phyloP scores from a whole-genome alignment of 92 coral and sea anemone genomes.

The Desmophyllum pertusum region DNA sequence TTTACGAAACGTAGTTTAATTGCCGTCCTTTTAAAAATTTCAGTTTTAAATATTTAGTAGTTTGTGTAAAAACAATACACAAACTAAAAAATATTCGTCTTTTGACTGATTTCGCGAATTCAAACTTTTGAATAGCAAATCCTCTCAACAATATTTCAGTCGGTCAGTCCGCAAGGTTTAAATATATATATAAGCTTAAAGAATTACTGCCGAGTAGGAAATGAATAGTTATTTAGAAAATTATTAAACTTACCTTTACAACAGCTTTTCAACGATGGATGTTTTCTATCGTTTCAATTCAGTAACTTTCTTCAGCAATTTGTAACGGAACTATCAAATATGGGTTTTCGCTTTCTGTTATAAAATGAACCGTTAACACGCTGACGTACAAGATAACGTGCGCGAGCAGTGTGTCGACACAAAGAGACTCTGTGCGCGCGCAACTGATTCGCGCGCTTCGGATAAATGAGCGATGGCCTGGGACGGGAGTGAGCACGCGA shows the following conservation, averaged over 20 bases:
- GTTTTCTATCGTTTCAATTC: not conserved
- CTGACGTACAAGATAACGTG: not conserved
- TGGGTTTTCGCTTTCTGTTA: not conserved
- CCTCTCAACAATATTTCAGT: no score
- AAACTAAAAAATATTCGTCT: not conserved
- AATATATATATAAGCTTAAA: no score
- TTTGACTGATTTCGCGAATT: not conserved
- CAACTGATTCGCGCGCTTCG: not conserved
- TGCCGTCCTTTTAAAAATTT: no score
- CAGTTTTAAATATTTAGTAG: no score
- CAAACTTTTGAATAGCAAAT: not conserved
- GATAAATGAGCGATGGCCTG: not conserved
- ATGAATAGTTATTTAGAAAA: not conserved
- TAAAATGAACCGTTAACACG: not conserved
- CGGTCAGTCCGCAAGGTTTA: no score
- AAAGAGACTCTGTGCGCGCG: slow-evolving; percentile 10
- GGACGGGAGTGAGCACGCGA: not conserved
- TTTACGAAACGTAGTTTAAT: not conserved
- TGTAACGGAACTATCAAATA: not conserved
- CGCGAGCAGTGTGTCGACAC: not conserved
- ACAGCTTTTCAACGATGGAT: not conserved
- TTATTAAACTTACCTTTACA: not conserved
- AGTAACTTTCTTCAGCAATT: not conserved
- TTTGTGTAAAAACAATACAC: not conserved
- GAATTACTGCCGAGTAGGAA: no score